Evolutionary conservation across 64 coral and sea anemone genomes (phyloP).

Genomic region (Montipora cactus): DNA sequence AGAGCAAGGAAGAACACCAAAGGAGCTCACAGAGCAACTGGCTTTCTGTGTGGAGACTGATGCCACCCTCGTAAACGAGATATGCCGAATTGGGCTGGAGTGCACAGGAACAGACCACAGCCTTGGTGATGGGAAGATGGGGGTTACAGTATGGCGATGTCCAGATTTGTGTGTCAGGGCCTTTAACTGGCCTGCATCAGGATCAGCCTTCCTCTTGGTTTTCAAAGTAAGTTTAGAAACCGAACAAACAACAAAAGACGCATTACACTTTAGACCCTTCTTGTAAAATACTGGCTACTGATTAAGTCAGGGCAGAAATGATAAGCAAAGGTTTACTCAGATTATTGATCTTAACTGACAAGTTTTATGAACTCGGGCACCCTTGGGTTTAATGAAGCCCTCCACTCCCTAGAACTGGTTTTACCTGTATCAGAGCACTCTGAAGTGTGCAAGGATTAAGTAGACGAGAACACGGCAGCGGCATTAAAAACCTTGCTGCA

Average conservation of each 20-base stretch:
- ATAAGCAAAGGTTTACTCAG: too few species aligned
- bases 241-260: neutral
- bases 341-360: too few species aligned
- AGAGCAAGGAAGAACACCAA: conserved; percentile 60
- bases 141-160: conserved; percentile 73
- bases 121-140: conserved; percentile 82
- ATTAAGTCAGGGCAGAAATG: too few species aligned
- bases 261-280: too few species aligned
- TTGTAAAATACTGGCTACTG: too few species aligned
- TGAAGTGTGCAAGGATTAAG: too few species aligned
- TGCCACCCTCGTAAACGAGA: conserved; percentile 48
- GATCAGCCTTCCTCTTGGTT: conserved; percentile 60
- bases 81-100: conserved; percentile 66
- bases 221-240: conserved; percentile 61
- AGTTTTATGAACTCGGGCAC: too few species aligned
- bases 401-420: too few species aligned
- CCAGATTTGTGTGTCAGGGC: conserved; percentile 70
- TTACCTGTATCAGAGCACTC: too few species aligned
- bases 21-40: conserved; percentile 63
- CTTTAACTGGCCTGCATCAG: conserved; percentile 18
- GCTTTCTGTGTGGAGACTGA: conserved; percentile 69
- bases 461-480: too few species aligned
- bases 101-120: conserved; percentile 45
- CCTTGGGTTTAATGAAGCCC: too few species aligned
- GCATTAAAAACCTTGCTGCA: too few species aligned